Conservation (phyloP, 2,888 invertebrate species). For the Balanococcus diminutus region DNA sequence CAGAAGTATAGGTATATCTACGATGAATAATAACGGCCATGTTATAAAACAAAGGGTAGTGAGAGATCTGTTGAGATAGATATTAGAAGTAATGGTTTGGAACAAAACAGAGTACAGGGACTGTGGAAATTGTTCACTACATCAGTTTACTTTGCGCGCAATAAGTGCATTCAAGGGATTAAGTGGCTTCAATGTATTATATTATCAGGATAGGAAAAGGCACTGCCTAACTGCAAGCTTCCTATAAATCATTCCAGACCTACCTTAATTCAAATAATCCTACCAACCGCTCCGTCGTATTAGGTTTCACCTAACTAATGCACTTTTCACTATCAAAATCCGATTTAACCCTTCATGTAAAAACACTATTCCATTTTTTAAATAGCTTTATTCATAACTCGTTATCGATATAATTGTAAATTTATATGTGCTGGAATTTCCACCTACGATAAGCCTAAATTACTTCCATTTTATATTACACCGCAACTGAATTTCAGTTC, state of each 20-base stretch:
- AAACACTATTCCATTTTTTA: neutral
- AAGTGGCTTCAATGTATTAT: constrained; percentile 52
- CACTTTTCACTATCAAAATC: constrained; percentile 53
- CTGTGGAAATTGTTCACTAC: constrained; percentile 46
- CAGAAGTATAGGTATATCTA: neutral
- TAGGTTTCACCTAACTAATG: constrained; percentile 49
- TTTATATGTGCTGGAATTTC: constrained; percentile 16
- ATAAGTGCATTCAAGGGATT: constrained; percentile 53
- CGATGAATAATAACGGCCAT: constrained; percentile 1
- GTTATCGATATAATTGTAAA: constrained; percentile 45
- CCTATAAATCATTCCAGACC: constrained; percentile 52
- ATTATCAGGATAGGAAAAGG: constrained; percentile 50
- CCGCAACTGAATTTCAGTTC: neutral
- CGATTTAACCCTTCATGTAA: constrained; percentile 42
- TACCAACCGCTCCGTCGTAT: constrained; percentile 46
- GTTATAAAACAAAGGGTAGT: constrained; percentile 28
- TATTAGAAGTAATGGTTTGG: constrained; percentile 53
- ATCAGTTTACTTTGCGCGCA: constrained; percentile 53
- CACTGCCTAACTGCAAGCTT: constrained; percentile 40
- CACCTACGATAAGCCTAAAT: constrained; percentile 24
- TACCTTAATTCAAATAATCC: constrained; percentile 54
- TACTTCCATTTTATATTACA: constrained; percentile 20
- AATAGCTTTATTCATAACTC: constrained; percentile 41
- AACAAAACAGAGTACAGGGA: constrained; percentile 46
- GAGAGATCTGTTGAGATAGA: constrained; percentile 53